Conservation (phyloP, 2,888 invertebrate genomes). For the Scaptomyza reducta region DNA sequence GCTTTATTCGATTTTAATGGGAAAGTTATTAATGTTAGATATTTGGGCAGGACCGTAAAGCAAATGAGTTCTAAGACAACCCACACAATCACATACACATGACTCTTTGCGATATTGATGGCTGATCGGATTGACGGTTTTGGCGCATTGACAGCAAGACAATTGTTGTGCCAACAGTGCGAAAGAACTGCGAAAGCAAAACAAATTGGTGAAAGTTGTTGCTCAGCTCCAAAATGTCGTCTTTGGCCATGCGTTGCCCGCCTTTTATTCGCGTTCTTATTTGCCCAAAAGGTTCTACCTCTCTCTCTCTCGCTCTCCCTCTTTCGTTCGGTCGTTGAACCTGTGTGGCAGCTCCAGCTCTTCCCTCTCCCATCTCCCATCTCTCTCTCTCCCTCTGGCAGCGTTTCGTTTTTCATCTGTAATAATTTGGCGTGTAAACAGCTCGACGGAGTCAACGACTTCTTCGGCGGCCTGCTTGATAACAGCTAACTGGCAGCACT, state of each 20-base stretch:
- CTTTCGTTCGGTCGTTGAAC: constrained; percentile 70
- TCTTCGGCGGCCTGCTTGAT: constrained; percentile 43
- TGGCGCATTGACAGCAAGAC: constrained; percentile 67
- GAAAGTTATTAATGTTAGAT: constrained; percentile 71
- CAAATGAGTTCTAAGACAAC: constrained; percentile 48
- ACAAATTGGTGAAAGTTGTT: constrained; percentile 83
- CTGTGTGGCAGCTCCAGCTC: constrained; percentile 31
- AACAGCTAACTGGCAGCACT: constrained; percentile 18
- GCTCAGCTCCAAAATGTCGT: constrained; percentile 59
- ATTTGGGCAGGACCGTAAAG: constrained; percentile 36
- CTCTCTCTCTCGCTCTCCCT: constrained; percentile 35
- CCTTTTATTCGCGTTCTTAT: constrained; percentile 77
- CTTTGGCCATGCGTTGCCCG: constrained; percentile 63
- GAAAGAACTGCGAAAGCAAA: constrained; percentile 81
- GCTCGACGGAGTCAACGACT: constrained; percentile 69
- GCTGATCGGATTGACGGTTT: constrained; percentile 61
- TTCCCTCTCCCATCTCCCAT: constrained; percentile 9
- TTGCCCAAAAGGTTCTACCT: constrained; percentile 62
- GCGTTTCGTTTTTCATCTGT: constrained; percentile 72
- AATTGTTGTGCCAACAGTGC: constrained; percentile 61
- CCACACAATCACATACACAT: constrained; percentile 9
- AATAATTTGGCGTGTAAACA: constrained; percentile 78
- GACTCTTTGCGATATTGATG: constrained; percentile 35
- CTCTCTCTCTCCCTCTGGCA: background rate
- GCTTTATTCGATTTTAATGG: constrained; percentile 75